Conservation (phyloP, 2,797 vertebrate genomes). For the Leptoclinus maculatus region DNA sequence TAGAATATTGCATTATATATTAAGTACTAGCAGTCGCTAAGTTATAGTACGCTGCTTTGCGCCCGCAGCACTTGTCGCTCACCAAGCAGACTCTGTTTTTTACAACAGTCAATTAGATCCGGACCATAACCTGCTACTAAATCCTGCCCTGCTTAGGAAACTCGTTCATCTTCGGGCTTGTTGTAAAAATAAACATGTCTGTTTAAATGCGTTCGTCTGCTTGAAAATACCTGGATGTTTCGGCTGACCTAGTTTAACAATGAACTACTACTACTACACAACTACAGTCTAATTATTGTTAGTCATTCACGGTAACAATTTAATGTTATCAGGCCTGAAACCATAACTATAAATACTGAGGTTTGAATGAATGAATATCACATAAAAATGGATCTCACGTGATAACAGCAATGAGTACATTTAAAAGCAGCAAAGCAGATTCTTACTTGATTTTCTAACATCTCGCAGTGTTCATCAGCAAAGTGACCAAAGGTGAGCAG, state of each 20-base stretch:
- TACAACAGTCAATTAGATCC: slow-evolving; percentile 88
- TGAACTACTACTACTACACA: background rate
- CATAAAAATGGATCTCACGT: background rate
- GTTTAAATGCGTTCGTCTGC: slow-evolving; percentile 8
- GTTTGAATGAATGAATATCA: background rate
- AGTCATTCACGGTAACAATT: no score
- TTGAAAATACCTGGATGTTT: background rate
- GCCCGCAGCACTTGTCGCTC: slow-evolving; percentile 81
- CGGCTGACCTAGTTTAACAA: background rate
- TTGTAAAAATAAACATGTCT: background rate
- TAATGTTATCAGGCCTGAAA: background rate
- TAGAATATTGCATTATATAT: slow-evolving; percentile 99
- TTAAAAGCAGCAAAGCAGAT: background rate
- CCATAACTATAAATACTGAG: background rate
- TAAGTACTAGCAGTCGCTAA: slow-evolving; percentile 98
- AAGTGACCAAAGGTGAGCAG: background rate
- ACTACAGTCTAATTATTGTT: background rate
- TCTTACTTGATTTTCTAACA: background rate
- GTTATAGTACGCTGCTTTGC: slow-evolving; percentile 93
- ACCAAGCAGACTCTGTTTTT: slow-evolving; percentile 82
- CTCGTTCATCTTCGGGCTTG: slow-evolving; percentile 30
- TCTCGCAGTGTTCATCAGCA: background rate
- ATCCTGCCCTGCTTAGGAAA: slow-evolving; percentile 61
- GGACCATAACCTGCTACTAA: slow-evolving; percentile 76
- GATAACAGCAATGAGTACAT: background rate